Conservation (phyloP, 2,888 invertebrate genomes). For the Pteria penguin region DNA sequence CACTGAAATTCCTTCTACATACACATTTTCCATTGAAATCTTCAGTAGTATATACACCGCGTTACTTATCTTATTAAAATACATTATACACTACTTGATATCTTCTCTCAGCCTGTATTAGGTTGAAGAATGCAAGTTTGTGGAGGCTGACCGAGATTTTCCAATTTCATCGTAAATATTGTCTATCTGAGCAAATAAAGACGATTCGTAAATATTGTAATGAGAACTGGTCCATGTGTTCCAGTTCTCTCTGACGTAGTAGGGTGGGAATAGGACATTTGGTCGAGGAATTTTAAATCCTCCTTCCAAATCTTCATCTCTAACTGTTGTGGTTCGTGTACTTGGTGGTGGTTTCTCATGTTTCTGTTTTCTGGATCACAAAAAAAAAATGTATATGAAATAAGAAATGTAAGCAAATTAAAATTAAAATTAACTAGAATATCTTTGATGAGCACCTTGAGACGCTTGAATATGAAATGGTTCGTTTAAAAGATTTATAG, state of each 20-base stretch:
- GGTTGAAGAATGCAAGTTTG: background rate
- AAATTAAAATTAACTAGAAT: no score
- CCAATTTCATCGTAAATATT: background rate
- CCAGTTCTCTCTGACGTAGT: conserved; percentile 18
- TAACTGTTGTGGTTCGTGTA: background rate
- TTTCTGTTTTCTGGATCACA: background rate
- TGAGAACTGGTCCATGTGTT: conserved; percentile 20
- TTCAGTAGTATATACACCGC: no score
- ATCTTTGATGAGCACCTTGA: no score
- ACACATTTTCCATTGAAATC: no score
- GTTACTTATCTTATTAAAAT: no score
- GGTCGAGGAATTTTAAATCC: conserved; percentile 26
- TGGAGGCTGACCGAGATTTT: background rate
- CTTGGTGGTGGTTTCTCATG: conserved; percentile 15
- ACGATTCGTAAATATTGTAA: conserved; percentile 2
- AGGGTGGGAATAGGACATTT: conserved; percentile 23
- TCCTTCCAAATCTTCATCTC: conserved; percentile 10
- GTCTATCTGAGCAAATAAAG: background rate
- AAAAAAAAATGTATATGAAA: no score
- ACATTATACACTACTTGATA: no score
- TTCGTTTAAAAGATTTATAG: no score
- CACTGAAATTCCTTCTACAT: no score
- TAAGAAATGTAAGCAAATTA: no score
- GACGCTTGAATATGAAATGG: no score
- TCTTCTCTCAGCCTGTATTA: no score